Percentiles rank a stretch among this genome's conserved stretches.
Evolutionary conservation across 92 coral and sea anemone species (phyloP).

Genomic region (Ricordea florida): DNA sequence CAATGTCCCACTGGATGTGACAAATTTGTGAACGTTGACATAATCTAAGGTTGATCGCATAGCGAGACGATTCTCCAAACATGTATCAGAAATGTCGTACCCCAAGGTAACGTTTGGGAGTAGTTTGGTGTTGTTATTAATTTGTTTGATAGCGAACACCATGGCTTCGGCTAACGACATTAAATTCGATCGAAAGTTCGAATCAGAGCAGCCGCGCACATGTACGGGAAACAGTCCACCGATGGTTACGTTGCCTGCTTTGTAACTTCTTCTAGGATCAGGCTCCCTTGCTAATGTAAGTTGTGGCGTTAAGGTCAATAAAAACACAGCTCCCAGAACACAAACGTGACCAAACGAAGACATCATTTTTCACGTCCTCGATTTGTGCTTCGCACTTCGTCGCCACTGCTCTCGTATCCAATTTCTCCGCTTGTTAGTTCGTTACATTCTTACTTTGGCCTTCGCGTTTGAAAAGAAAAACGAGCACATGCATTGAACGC

Average conservation of each 20-base stretch:
- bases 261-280: slow-evolving; percentile 24
- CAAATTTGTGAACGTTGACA: slow-evolving; percentile 65
- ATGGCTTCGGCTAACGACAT: slow-evolving; percentile 87
- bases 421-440: too few species aligned
- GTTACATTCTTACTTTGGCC: too few species aligned
- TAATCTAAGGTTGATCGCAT: slow-evolving; percentile 78
- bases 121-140: slow-evolving; percentile 63
- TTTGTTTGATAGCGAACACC: slow-evolving; percentile 82
- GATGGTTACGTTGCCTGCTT: slow-evolving; percentile 73
- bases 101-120: slow-evolving; percentile 83
- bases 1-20: slow-evolving; percentile 23
- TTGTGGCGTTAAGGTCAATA: background rate
- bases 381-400: background rate
- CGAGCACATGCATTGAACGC: background rate
- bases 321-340: background rate
- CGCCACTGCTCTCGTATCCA: background rate
- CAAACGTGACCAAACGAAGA: background rate
- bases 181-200: slow-evolving; percentile 49
- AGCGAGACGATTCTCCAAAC: slow-evolving; percentile 45
- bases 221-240: slow-evolving; percentile 94
- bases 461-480: background rate
- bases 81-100: slow-evolving; percentile 79
- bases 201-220: slow-evolving; percentile 27
- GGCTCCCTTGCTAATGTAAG: background rate
- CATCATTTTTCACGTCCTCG: background rate